Evolutionary conservation across 2,113 vertebrate genomes (phyloP), one percentile per base, ranked within the genome.

Genomic region (Herpetotheres cachinnans): DNA sequence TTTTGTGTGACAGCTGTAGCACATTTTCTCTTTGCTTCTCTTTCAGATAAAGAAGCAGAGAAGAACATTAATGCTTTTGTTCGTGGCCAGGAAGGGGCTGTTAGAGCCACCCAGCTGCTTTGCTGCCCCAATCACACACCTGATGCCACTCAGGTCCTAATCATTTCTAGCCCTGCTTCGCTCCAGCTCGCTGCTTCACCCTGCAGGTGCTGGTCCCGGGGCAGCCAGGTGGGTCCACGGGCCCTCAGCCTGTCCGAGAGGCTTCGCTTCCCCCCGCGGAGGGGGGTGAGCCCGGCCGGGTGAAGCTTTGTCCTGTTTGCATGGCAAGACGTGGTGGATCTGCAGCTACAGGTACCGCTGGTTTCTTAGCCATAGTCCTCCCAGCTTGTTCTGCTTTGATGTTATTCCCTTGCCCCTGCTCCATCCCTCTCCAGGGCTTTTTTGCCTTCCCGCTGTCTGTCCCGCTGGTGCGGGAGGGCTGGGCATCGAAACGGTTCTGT

Each of bases 191-290:
- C 7, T 7, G 46, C 58, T 50, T 13, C 14, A 6, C 7, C 16
- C 27, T 50, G 13, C 26, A 0, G 2, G 2, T 34, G 69, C 36
- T 26, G 24, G 5, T 6, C 49, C 9, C 0, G 18, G 13, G 27
- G 19, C 2, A 5, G 24, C 38, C 11, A 1, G 27, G 34, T 30
- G 34, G 34, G 65, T 24, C 47, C 88, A n/a, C 4, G 0, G 44
- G 22, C 4, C 38, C 54, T 69, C 7, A 1, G 32, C 2, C 2
- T 27, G 40, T 1, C n/a, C 1, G 2, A 13, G 65, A 55, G 42
- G 13, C n/a, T 78, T 29, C 1, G 0, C 17, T 17, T 12, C n/a
- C 36, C 56, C 49, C 18, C 2, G 0, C 0, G 61, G 56, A 7
- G 5, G 56, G 44, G 47, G 50, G 10, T 22, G 2, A 2, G n/a